Base-by-base conservation (phyloP, 2,113 vertebrate genomes). In the Phaethon lepturus region DNA sequence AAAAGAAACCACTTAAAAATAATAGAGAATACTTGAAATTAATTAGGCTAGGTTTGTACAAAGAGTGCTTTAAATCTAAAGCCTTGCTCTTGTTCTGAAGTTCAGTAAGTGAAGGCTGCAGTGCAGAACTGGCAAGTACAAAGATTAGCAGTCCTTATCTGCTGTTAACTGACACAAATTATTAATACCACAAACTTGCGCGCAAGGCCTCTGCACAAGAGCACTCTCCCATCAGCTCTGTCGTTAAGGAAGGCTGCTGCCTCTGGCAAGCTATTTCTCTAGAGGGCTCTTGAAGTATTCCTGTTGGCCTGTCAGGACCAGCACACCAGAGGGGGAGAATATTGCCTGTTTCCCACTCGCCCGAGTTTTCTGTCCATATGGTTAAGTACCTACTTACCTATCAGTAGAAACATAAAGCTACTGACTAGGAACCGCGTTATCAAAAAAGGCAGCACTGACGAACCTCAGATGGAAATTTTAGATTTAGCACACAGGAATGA, bases 131-230 rank as follows among this genome's bases (percentile, higher is more conserved):
- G 71, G 11, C 40, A 86, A 92, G 42, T 28, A 93, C 40, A 35
- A 23, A 88, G 83, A 62, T 76, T 9, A 87, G 81, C 44, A 56
- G 44, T 38, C 45, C 63, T 95, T 87, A 90, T 85, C 86, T 63
- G 56, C 58, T 95, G 83, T 76, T 33, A 91, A 85, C 69, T 81
- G 63, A 72, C 84, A 92, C 44, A 64, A 75, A 95, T 82, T 52
- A 95, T 84, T 89, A 88, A 94, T 45, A 76, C 28, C 58, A 64
- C 38, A 35, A 74, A 83, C 14, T 35, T 23, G 15, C 1, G 7
- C 64, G 69, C 66, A 95, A 96, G 84, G 90, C 55, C 64, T 59
- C 28, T 35, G 72, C 26, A n/a, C 25, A 88, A 91, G 55, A 90
- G 14, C 24, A 53, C 24, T 31, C 62, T 13, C 16, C 28, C 52